Evolutionary conservation across 1,140 invertebrate species (phyloP), one percentile per base, ranked within the genome.

Genomic region (Panagrolaimus sp.): DNA sequence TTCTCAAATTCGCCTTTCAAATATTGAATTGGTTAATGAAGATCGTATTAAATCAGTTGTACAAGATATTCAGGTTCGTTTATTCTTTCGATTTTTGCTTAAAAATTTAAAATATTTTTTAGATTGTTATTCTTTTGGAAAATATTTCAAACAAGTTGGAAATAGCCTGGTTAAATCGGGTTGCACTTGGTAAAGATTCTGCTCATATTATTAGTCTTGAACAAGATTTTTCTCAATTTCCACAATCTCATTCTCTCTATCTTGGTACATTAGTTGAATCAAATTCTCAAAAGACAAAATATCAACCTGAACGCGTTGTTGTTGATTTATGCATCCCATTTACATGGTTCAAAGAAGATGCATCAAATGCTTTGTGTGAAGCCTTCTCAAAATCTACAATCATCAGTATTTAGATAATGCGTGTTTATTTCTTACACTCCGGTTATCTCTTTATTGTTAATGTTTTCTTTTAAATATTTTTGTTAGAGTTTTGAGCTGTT

Each of bases 201-300:
- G 51, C 51, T n/a, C 51, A 57, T 16, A 27, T 57, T 5, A 57
- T 57, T 27, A 11, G 11, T 20, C 11, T 64, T 16, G 63, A 64
- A 43, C 31, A 23, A 20, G 63, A 64, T 2, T 23, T 27, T 0
- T n/a, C 45, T 20, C 16, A 63, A 4, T 31, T 73, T 9, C n/a
- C 14, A 0, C 53, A 42, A 43, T 51, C 51, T 45, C 67, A 69
- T 51, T 44, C 67, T n/a, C 57, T 69, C n/a, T 71, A 71, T 20
- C 23, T 70, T 5, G 67, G 69, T 16, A 67, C 57, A 23, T 7
- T 71, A 9, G 63, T 69, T 53, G 67, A 69, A 42, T 42, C 25
- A 14, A 64, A 64, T 7, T 14, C 38, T 31, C 38, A 43, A 11
- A 14, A 51, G 5, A 62, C 20, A 14, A 27, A 43, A 20, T 1